Base-by-base conservation (phyloP, 1,140 invertebrate genomes). In the Drosophila prosaltans region DNA sequence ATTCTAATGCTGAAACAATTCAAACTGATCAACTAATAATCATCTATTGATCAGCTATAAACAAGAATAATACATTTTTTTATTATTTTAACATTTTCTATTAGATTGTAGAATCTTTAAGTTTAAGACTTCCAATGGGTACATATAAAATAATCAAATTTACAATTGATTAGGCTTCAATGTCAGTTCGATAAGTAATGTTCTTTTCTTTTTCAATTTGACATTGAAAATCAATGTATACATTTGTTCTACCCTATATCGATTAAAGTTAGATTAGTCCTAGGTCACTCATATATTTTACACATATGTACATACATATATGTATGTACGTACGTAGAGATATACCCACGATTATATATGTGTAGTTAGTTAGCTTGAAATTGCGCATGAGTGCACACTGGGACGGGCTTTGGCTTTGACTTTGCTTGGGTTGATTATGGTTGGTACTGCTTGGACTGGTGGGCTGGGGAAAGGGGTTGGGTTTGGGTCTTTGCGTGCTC, bases 381-480 rank as follows among this genome's bases (percentile, higher is more conserved):
- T 80, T 80, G 70, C 71, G 78, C 78, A 55, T 77, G 79, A 80
- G 76, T 73, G 79, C 71, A 61, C 79, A 79, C 67, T 71, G 60
- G 63, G 60, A 59, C 74, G 72, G 80, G 68, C 80, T 69, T 77
- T 68, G 74, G 64, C 74, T 74, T 68, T 70, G 64, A 16, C 41
- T 60, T 60, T 51, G 11, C 24, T 24, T 62, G 57, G 57, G 16
- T 63, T 63, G 41, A 32, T 36, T 26, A 51, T 63, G 3, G 45
- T 73, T 40, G 72, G 72, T 61, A 59, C 58, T 59, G 65, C 65
- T 36, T 26, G 16, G 16, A 41, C 24, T 11, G 57, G 36, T 21
- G 16, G 58, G 16, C 32, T 21, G 39, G 1, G 41, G 9, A 58
- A 24, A 32, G 28, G 63, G 62, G n/a, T 36, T 36, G 32, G 26